These are phyloP conservation scores for Hylyphantes graminicola DNA, from an alignment of 1,140 invertebrate species.

Conservation along the genomic window DNA sequence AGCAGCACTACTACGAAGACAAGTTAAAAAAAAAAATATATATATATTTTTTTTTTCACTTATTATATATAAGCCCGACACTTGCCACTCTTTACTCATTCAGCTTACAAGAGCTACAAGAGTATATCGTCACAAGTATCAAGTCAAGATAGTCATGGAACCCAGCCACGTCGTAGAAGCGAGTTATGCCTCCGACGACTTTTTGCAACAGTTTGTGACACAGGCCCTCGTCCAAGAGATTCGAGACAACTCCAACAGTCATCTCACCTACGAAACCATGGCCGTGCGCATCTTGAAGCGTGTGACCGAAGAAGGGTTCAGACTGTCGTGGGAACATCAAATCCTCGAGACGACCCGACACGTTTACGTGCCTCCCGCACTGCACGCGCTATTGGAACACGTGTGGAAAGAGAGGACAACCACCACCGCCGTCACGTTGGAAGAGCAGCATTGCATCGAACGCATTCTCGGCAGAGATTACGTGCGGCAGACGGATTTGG, in stretches of 20 bases:
- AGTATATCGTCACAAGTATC: too few relatives aligned
- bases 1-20: too few relatives aligned
- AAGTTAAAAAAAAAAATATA: too few relatives aligned
- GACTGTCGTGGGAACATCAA: background rate
- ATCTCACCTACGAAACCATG: background rate
- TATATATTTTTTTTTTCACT: too few relatives aligned
- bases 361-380: background rate
- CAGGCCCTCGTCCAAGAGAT: background rate
- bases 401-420: background rate
- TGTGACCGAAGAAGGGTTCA: background rate
- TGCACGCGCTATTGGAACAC: background rate
- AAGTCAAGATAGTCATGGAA: too few relatives aligned
- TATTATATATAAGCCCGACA: too few relatives aligned
- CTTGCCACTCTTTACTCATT: too few relatives aligned
- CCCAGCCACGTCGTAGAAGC: too few relatives aligned
- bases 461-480: background rate
- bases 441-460: constrained; percentile 8
- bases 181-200: too few relatives aligned
- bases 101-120: too few relatives aligned
- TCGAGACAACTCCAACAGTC: background rate
- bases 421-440: background rate
- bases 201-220: too few relatives aligned
- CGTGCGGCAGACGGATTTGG: background rate
- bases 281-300: background rate
- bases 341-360: background rate